Conservation (phyloP, 2,113 vertebrate genomes). For the Callithrix jacchus region DNA sequence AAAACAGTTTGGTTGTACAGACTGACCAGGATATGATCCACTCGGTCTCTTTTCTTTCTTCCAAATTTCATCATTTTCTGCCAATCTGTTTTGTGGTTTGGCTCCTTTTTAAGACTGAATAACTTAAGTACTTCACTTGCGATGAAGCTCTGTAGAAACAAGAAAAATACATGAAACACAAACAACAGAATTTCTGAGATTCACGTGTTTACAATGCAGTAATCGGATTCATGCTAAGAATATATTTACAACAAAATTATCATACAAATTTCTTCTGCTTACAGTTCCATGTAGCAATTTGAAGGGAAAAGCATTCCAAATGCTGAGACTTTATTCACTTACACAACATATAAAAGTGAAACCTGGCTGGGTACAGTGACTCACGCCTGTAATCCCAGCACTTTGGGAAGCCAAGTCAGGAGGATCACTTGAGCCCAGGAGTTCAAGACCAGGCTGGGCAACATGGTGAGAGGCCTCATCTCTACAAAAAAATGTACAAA, state of each 20-base stretch:
- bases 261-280: conserved; percentile 16
- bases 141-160: conserved; percentile 89
- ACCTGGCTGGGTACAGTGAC: too few relatives aligned
- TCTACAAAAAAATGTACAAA: too few relatives aligned
- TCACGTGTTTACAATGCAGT: neutral
- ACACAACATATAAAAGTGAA: conserved; percentile 28
- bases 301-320: conserved; percentile 50
- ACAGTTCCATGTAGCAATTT: neutral
- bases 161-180: conserved; percentile 52
- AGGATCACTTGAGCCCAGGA: too few relatives aligned
- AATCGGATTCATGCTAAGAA: conserved; percentile 1
- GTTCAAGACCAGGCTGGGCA: too few relatives aligned
- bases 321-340: conserved; percentile 42
- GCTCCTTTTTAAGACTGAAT: conserved; percentile 91
- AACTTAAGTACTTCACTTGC: conserved; percentile 92
- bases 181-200: neutral
- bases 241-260: conserved; percentile 20
- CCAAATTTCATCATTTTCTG: conserved; percentile 99
- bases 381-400: too few relatives aligned
- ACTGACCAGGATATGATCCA: conserved; percentile 96
- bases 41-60: conserved; percentile 96
- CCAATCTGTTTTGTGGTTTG: conserved; percentile 95
- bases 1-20: neutral
- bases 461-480: too few relatives aligned
- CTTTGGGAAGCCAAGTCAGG: too few relatives aligned